Percentiles rank a stretch among this genome's conserved stretches.
These are phyloP conservation scores for Hirtodrosophila histrioides DNA, from an alignment of 2,888 invertebrate species.

Conservation along the genomic window DNA sequence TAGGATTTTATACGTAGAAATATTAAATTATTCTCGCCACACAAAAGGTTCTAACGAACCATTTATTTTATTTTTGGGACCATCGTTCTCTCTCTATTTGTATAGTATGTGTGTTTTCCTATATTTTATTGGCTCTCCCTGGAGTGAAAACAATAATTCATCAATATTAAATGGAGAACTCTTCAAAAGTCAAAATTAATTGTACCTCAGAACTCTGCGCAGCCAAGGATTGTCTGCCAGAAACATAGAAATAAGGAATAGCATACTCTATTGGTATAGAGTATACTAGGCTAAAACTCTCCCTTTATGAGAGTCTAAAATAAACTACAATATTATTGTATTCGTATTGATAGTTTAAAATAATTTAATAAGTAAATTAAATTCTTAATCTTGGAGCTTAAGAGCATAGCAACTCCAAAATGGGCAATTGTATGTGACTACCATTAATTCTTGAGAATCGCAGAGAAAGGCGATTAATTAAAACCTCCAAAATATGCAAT, in stretches of 20 bases:
- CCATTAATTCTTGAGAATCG: too few species aligned
- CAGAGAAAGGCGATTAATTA: too few species aligned
- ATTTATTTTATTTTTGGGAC: conserved; percentile 61
- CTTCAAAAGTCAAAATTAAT: conserved; percentile 39
- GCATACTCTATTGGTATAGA: not conserved
- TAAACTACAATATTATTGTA: too few species aligned
- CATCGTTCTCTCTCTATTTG: not conserved
- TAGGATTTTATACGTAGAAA: conserved; percentile 50
- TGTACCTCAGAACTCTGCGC: conserved; percentile 18
- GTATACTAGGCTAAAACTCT: not conserved
- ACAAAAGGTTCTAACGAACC: conserved; percentile 77
- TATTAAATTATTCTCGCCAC: conserved; percentile 69
- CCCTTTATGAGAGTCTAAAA: not conserved
- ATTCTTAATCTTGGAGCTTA: too few species aligned
- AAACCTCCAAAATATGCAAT: too few species aligned
- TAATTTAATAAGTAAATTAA: too few species aligned
- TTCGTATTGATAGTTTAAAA: too few species aligned
- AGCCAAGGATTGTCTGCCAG: not conserved
- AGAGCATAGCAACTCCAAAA: too few species aligned
- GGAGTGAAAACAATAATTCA: conserved; percentile 47
- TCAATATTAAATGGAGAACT: conserved; percentile 43
- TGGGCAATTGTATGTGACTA: too few species aligned
- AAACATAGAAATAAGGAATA: conserved; percentile 7
- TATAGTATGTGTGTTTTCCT: conserved; percentile 1
- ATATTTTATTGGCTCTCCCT: conserved; percentile 31